Evolutionary conservation across 2,888 invertebrate genomes (phyloP).

Genomic region (Andrena bicolor): DNA sequence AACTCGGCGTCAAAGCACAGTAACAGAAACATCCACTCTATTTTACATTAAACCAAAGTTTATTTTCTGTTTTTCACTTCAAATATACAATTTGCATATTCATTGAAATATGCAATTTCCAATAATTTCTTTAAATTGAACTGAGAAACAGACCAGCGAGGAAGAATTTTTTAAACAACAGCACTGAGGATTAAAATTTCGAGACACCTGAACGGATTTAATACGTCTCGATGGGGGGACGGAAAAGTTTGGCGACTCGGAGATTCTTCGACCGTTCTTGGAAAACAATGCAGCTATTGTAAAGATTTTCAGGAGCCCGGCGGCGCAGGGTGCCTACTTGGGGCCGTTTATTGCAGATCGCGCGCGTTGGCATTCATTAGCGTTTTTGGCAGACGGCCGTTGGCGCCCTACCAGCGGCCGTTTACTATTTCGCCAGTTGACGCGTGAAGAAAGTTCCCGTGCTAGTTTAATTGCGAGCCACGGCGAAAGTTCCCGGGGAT

Average conservation of each 20-base stretch:
- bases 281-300: not conserved
- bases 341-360: conserved; percentile 54
- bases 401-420: conserved; percentile 54
- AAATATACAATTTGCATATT: too few relatives aligned
- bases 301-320: conserved; percentile 26
- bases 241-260: not conserved
- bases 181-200: too few relatives aligned
- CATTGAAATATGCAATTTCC: too few relatives aligned
- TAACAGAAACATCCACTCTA: too few relatives aligned
- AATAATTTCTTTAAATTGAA: too few relatives aligned
- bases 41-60: too few relatives aligned
- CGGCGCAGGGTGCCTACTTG: conserved; percentile 44
- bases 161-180: too few relatives aligned
- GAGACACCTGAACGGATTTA: too few relatives aligned
- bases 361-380: conserved; percentile 53
- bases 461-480: conserved; percentile 56
- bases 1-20: too few relatives aligned
- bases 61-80: too few relatives aligned
- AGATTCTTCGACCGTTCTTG: not conserved
- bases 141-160: too few relatives aligned
- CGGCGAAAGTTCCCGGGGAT: conserved; percentile 49
- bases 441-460: conserved; percentile 45
- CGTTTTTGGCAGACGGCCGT: conserved; percentile 56
- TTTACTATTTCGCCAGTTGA: conserved; percentile 54
- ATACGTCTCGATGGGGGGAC: too few relatives aligned